Conservation (phyloP, 2,113 vertebrate species). For the Odocoileus hemionus region DNA sequence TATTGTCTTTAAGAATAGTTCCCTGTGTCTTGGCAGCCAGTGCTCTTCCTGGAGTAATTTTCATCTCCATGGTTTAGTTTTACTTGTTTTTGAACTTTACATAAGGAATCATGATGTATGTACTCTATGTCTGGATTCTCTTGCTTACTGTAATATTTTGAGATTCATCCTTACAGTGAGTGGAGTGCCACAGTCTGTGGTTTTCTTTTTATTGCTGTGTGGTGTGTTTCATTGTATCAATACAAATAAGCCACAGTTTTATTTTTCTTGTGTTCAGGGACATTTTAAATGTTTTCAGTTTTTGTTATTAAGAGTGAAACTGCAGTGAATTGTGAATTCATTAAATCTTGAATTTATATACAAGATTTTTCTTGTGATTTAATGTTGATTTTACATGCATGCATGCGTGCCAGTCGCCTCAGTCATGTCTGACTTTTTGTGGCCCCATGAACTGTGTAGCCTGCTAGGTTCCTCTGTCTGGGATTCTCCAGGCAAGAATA, state of each 20-base stretch:
- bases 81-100: background rate
- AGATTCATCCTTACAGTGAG: background rate
- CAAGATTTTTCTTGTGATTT: background rate
- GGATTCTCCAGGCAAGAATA: background rate
- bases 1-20: background rate
- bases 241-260: background rate
- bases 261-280: background rate
- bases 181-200: background rate
- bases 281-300: background rate
- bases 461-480: background rate
- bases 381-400: background rate
- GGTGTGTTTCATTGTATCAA: background rate
- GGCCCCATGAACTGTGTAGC: background rate
- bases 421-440: background rate
- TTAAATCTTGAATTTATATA: background rate
- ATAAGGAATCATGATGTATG: background rate
- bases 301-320: slow-evolving; percentile 5
- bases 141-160: background rate
- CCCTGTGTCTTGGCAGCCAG: accelerated
- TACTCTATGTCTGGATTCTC: background rate
- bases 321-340: background rate
- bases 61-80: background rate
- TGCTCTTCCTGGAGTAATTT: background rate
- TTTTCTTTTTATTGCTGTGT: background rate
- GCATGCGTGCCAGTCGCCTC: background rate